A percentile compares a stretch with the other conserved stretches of the same genome.
Evolutionary conservation across 2,113 vertebrate genomes (phyloP).

Genomic region (Megalops atlanticus): DNA sequence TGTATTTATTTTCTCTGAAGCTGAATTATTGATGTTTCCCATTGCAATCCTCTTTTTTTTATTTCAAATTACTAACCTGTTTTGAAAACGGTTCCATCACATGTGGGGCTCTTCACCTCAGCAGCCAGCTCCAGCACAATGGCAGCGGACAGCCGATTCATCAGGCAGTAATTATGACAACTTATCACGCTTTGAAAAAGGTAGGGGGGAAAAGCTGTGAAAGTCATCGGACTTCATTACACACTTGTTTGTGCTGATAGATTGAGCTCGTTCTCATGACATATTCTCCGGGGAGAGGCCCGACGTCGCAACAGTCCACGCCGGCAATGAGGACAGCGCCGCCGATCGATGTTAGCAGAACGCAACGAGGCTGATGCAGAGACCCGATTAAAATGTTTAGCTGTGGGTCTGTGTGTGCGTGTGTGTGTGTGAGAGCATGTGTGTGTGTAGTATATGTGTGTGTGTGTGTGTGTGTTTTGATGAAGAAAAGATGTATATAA

Average conservation of each 20-base stretch:
- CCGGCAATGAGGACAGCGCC: neutral
- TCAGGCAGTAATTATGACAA: slow-evolving; percentile 15
- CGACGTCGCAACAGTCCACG: neutral
- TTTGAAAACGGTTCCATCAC: neutral
- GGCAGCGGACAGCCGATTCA: neutral
- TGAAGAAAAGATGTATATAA: neutral
- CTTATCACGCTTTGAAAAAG: slow-evolving; percentile 16
- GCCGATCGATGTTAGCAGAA: neutral
- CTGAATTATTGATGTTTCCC: neutral
- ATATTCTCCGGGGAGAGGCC: neutral
- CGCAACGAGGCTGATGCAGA: neutral
- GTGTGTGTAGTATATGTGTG: too few species aligned
- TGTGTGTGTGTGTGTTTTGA: neutral
- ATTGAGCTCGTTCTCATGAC: slow-evolving; percentile 17
- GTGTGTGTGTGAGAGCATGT: too few species aligned
- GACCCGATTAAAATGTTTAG: slow-evolving; percentile 14
- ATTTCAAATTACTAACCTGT: slow-evolving; percentile 4
- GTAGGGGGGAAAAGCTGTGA: neutral
- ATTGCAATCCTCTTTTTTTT: neutral
- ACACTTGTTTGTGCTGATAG: slow-evolving; percentile 31
- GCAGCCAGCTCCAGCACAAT: neutral
- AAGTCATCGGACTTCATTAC: slow-evolving; percentile 30
- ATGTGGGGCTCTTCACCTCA: neutral
- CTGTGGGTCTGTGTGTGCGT: neutral
- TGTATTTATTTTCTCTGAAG: neutral